These are phyloP conservation scores for Margarornis squamiger DNA, from an alignment of 2,797 vertebrate species.

Conservation along the genomic window DNA sequence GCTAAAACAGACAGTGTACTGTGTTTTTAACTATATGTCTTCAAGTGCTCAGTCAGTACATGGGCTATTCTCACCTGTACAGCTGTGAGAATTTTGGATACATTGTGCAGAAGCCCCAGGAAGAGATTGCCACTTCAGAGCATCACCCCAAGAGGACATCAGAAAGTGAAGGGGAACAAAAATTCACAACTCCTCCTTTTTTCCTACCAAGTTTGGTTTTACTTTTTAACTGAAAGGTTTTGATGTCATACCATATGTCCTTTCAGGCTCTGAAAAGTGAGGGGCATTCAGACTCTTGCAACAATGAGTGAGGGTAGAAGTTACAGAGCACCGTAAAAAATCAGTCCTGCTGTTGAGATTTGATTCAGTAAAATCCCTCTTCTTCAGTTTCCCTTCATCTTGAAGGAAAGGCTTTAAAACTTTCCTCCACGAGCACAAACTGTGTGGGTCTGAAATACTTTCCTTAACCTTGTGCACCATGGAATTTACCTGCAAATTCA, in stretches of 20 bases:
- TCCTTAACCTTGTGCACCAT: neutral
- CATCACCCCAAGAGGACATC: neutral
- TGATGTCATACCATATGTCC: rapidly evolving
- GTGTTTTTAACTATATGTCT: neutral
- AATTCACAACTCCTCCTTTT: neutral
- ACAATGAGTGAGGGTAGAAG: neutral
- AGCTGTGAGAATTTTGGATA: neutral
- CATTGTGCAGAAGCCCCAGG: neutral
- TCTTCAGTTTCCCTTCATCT: neutral
- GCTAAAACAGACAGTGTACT: neutral
- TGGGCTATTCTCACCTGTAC: neutral
- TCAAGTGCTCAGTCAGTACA: neutral
- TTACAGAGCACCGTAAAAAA: neutral
- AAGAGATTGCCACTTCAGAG: neutral
- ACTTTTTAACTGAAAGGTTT: neutral
- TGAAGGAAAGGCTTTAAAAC: neutral
- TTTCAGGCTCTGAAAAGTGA: neutral
- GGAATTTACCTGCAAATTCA: neutral
- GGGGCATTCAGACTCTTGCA: neutral
- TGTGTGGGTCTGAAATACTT: neutral
- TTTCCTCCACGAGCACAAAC: neutral
- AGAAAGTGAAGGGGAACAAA: neutral
- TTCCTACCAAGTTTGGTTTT: neutral
- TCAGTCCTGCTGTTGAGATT: neutral
- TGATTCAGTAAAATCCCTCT: neutral